Conservation (phyloP, 64 coral and sea anemone genomes). For the Montipora sp. region DNA sequence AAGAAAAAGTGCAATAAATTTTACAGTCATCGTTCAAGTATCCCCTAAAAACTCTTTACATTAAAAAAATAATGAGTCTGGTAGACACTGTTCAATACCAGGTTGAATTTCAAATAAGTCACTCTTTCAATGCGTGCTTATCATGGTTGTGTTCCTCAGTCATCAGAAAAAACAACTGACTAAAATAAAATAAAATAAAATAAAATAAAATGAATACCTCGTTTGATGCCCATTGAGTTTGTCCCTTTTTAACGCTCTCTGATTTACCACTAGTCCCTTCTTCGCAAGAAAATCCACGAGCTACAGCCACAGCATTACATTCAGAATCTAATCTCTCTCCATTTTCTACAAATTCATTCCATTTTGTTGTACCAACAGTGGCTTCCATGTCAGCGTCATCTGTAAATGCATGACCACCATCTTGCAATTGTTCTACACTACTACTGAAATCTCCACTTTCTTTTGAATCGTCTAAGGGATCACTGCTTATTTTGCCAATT, state of each 20-base stretch:
- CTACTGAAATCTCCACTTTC: background rate
- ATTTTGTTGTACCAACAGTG: background rate
- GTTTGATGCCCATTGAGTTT: background rate
- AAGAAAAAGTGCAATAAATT: no score
- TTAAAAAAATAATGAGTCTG: background rate
- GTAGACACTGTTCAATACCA: background rate
- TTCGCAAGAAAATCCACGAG: background rate
- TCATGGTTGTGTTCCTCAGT: no score
- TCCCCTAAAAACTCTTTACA: no score
- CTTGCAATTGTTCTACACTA: background rate
- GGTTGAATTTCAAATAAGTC: no score
- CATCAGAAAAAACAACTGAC: no score
- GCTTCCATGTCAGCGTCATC: background rate
- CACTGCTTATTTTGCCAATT: background rate
- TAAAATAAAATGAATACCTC: background rate
- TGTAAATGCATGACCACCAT: background rate
- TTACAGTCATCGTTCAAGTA: no score
- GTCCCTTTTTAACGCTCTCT: background rate
- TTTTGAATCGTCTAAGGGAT: background rate
- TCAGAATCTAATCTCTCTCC: slow-evolving; percentile 22
- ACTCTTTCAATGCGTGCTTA: no score
- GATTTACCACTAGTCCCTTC: background rate
- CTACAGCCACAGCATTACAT: background rate
- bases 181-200: background rate
- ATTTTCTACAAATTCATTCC: slow-evolving; percentile 37